Base-by-base conservation (phyloP, 2,797 vertebrate species). In the Triplophysa yarkandensis region DNA sequence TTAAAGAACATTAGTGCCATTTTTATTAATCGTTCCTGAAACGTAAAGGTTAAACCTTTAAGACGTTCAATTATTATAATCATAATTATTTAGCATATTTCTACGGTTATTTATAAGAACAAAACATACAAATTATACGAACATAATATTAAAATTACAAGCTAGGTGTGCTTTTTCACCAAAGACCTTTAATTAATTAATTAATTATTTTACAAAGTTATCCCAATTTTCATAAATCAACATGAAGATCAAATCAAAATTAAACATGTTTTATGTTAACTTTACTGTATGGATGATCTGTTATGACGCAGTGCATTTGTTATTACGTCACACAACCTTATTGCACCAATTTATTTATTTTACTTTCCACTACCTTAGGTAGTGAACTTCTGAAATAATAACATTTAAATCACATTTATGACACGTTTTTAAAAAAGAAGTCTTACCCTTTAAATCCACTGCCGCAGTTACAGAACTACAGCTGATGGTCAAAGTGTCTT, bases 271-370 rank as follows among this genome's bases (percentile, higher is more conserved):
- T 44, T 68, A n/a, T 34, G 54, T 64, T 68, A 36, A 43, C 16
- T 14, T 21, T 60, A 67, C 34, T 30, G 5, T 32, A 25, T n/a
- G 10, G 16, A 63, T 10, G 4, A 1, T 34, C 19, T 17, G 72
- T n/a, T 66, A 39, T 85, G 80, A 52, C 83, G 81, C 82, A 83
- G 43, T 76, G 71, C 7, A 71, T 66, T 25, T 13, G 76, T 66
- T 76, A 76, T 86, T 85, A 88, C 86, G 86, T 87, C 80, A 88
- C 79, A 68, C 44, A 68, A 48, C 81, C 77, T 75, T 82, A 86
- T 81, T 86, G 84, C 88, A 88, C 80, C 84, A 82, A 74, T 32
- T 28, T 13, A 54, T 65, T 50, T 52, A 81, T 57, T 27, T 48
- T 70, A 77, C 44, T 5, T 39, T 77, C 23, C 44, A 63, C 39